Base-by-base conservation (phyloP, 2,113 vertebrate species). In the Xiphorhynchus elegans region DNA sequence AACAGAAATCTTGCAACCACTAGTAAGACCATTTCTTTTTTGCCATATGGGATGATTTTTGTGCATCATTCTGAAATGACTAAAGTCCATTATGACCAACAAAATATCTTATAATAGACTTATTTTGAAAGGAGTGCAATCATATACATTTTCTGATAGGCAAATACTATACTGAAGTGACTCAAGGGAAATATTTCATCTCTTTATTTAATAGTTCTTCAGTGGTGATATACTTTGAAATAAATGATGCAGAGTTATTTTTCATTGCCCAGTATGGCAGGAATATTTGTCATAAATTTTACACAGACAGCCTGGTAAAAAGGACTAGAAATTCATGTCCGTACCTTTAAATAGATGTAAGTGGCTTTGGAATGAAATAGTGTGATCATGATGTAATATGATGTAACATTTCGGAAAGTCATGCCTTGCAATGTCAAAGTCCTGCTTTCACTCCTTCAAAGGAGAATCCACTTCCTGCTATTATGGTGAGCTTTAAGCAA, bases 371-470 rank as follows among this genome's bases (percentile, higher is more conserved):
- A 81, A 88, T 10, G 6, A 21, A 66, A 1, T 16, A 13, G 5
- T 37, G 21, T 52, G 55, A 68, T 76, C 17, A 24, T 49, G 35
- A 47, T 2, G 1, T 31, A 78, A 50, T 8, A 11, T 7, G 7
- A 24, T 40, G 53, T 24, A 26, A 37, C 0, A 2, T 77, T 82
- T 92, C 55, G 67, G 69, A 49, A 91, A 84, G 46, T 19, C 15
- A 33, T 55, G 11, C 19, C 17, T 70, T 75, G 6, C 7, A 77
- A 33, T 17, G 10, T 2, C 8, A 23, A 4, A 29, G 9, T 68
- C 10, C 4, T 0, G 4, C 4, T 12, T 79, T 66, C 3, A 7
- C 0, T 4, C 2, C 1, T 68, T n/a, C 4, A 1, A 1, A 33
- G 20, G 18, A 64, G 31, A 88, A 73, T 40, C 18, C 10, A 40